Base-by-base conservation (phyloP, 2,888 invertebrate genomes). In the Ochropleura leucogaster region DNA sequence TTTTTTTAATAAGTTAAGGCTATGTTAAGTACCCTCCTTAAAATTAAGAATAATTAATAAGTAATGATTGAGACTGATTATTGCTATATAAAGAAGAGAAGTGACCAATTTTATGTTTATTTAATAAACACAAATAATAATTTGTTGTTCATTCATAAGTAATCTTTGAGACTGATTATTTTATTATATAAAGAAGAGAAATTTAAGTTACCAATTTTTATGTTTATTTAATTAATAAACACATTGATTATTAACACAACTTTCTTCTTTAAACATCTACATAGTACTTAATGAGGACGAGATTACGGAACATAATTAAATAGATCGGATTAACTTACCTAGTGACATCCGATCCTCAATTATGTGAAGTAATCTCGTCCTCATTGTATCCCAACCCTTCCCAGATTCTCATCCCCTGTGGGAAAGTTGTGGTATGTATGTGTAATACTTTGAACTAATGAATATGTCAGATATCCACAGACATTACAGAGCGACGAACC, bases 401-500 rank as follows among this genome's bases (percentile, higher is more conserved):
- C 51, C n/a, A 53, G 4, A 53, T n/a, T 53, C 51, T n/a, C n/a
- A 53, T 53, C 8, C 51, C n/a, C 51, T 4, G 8, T 53, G 18
- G 9, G n/a, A 9, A n/a, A 53, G n/a, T 53, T n/a, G 53, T 53
- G 53, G 18, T 53, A 8, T 53, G 53, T 53, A 3, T 47, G n/a
- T 53, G 51, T n/a, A 53, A 53, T 9, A 53, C n/a, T 53, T n/a
- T 53, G 9, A 53, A 53, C 30, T 30, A 60, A 60, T 60, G 40
- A 42, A 62, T 44, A 62, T 12, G 62, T n/a, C 44, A 62, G n/a
- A 44, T 62, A 62, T 62, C 62, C 62, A 62, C n/a, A 44, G 62
- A 62, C 44, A n/a, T n/a, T 44, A 63, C 44, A 7, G n/a, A 20
- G 30, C n/a, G 7, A 63, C 7, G 44, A 10, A 62, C 62, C 62